Base-by-base conservation (phyloP, 2,797 vertebrate species). In the Hippocampus kuda region DNA sequence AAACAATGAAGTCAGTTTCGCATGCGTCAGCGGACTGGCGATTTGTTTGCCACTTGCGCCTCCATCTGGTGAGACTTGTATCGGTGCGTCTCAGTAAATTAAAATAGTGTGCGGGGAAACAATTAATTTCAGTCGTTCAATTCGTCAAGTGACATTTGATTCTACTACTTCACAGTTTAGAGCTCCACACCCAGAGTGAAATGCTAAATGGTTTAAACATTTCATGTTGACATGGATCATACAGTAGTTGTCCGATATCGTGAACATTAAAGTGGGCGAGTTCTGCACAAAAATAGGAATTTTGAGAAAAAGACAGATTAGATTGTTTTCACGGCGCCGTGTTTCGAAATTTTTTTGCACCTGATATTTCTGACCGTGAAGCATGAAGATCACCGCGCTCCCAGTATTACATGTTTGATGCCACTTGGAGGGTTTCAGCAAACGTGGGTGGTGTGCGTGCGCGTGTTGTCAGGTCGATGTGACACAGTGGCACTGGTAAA, bases 61-160 rank as follows among this genome's bases (percentile, higher is more conserved):
- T 74, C 77, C 87, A 81, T 64, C 81, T 86, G 87, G 82, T 73
- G 10, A 38, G 1, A 76, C n/a, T 15, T 26, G 24, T 9, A 13
- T 7, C n/a, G 9, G 54, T 59, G 56, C 56, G 13, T 27, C 13
- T 59, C 12, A 59, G 30, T 15, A 27, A 27, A 24, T 59, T 27
- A 27, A 6, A 27, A 12, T 59, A 15, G 27, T 5, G 16, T 59
- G 24, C 10, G 2, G 10, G 10, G 54, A 56, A 56, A 49, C 46
- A 4, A 48, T 49, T 5, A 5, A 16, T 49, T 4, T 49, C 48
- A 49, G 5, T 18, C 5, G 48, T 49, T 49, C 48, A 49, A 13
- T 24, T 24, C n/a, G 26, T 56, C 11, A 26, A 26, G n/a, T 56
- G 10, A 26, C 3, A 56, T 12, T 56, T 12, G 10, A 2, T 56